phyloP scores from a whole-genome alignment of 2,797 vertebrate species.

The Helostoma temminkii region DNA sequence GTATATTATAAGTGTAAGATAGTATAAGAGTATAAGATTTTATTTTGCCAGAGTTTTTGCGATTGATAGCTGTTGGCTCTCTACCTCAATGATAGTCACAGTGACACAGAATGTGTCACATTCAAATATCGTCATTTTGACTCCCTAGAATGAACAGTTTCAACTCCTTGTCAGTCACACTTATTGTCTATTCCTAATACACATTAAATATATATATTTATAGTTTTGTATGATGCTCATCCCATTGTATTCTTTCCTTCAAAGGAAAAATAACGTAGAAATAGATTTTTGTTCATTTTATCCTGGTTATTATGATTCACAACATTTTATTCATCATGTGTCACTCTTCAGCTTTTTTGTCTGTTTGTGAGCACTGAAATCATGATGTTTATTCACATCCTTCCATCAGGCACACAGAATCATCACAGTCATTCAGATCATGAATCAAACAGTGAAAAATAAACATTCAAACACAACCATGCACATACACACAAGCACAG shows the following conservation, averaged over 20 bases:
- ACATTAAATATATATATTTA: conserved; percentile 19
- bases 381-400: conserved; percentile 42
- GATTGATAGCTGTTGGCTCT: conserved; percentile 69
- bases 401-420: conserved; percentile 36
- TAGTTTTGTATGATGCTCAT: conserved; percentile 27
- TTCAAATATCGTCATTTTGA: conserved; percentile 71
- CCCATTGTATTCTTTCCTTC: conserved; percentile 38
- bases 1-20: conserved; percentile 76
- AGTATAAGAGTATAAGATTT: too few species aligned
- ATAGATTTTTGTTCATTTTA: conserved; percentile 32
- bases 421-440: conserved; percentile 66
- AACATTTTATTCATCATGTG: conserved; percentile 14
- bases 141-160: conserved; percentile 66
- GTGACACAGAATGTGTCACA: conserved; percentile 62
- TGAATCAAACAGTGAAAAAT: conserved; percentile 22
- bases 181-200: conserved; percentile 47
- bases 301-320: conserved; percentile 43
- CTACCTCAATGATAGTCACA: conserved; percentile 43
- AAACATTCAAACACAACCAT: conserved; percentile 11
- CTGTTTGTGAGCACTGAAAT: conserved; percentile 22
- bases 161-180: conserved; percentile 74
- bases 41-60: conserved; percentile 52
- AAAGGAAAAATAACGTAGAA: conserved; percentile 37
- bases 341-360: conserved; percentile 17
- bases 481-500: conserved; percentile 1